Conservation (phyloP, 2,888 invertebrate genomes). For the Camptogramma bilineatum region DNA sequence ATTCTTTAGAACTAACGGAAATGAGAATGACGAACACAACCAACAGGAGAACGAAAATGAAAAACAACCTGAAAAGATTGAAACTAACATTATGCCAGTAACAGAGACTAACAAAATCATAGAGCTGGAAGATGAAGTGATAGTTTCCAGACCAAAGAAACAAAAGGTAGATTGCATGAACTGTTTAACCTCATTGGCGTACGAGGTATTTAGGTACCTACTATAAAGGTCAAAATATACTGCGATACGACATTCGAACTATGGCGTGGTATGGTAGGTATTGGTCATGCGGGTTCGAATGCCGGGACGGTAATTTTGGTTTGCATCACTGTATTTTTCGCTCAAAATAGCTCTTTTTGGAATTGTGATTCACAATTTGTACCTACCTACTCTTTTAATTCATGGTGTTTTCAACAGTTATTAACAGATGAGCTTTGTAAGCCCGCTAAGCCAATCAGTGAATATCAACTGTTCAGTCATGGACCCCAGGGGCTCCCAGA, state of each 20-base stretch:
- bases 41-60: constrained; percentile 40
- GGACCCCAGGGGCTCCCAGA: constrained; percentile 64
- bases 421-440: constrained; percentile 36
- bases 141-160: constrained; percentile 49
- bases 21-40: constrained; percentile 14
- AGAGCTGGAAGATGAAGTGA: constrained; percentile 18
- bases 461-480: constrained; percentile 62
- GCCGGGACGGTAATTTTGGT: too few species aligned
- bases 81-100: constrained; percentile 7
- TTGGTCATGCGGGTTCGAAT: too few species aligned
- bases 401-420: constrained; percentile 38
- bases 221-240: too few species aligned
- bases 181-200: too few species aligned
- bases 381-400: too few species aligned
- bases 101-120: constrained; percentile 11
- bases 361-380: too few species aligned
- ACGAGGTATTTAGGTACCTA: too few species aligned
- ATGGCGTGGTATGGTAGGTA: too few species aligned
- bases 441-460: constrained; percentile 54
- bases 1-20: constrained; percentile 55
- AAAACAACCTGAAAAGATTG: constrained; percentile 14
- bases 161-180: constrained; percentile 33
- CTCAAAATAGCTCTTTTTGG: too few species aligned
- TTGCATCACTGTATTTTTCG: too few species aligned
- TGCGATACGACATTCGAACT: too few species aligned